Base-by-base conservation (phyloP, 2,888 invertebrate genomes). In the Trisateles emortualis region DNA sequence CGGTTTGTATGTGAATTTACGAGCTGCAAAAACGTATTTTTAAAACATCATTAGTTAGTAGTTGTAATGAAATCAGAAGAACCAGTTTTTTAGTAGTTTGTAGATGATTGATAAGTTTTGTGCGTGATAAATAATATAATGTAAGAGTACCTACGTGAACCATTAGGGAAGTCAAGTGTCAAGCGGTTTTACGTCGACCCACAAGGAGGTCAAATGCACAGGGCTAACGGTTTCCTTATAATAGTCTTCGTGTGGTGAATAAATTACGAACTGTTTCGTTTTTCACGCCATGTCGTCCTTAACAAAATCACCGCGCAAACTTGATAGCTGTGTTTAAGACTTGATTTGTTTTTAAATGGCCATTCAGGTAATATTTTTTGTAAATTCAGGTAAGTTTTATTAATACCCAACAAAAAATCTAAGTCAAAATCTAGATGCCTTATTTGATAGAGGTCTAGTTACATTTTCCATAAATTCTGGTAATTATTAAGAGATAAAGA, bases 161-260 rank as follows among this genome's bases (percentile, higher is more conserved):
- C 48, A 64, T 57, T 46, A 50, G 35, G 63, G 48, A 58, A 70
- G 45, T 61, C 50, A 64, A 65, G 68, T 72, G 74, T 71, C 68
- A 62, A 68, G 60, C 61, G 60, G 67, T 67, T 59, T 49, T 68
- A 81, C 81, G 80, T 76, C 77, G 59, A 79, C 79, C 78, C 73
- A 68, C 75, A 84, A 86, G 78, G 82, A 84, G 90, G 90, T 88
- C 88, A 86, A 86, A 86, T 83, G 87, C 82, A 83, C 83, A 80
- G 73, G 70, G 47, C 78, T 89, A 89, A 88, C 87, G 87, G 88
- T 74, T 74, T 74, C 74, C 64, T 76, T 79, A 81, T 84, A 84
- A 86, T 78, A 76, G 78, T 68, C 72, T 68, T 68, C 83, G 83
- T 81, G 83, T 68, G 61, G 62, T 77, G 87, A 84, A 86, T 87